Base-by-base conservation (phyloP, 1,140 invertebrate genomes). In the Oreohelix idahoensis region DNA sequence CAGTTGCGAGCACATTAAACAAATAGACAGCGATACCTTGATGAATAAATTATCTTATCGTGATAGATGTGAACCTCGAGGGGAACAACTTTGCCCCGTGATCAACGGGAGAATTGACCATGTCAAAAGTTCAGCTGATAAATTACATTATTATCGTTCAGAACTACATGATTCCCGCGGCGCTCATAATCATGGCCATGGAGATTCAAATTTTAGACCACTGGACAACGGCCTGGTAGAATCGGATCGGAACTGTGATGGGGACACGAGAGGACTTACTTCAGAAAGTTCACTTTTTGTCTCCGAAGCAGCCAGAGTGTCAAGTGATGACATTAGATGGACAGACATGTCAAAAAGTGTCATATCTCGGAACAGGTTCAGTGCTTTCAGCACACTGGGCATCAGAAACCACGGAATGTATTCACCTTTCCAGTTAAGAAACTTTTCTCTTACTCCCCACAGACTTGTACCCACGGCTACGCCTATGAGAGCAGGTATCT, bases 341-440 rank as follows among this genome's bases (percentile, higher is more conserved):
- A n/a, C 77, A 39, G 63, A 79, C 29, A 20, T 79, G 15, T 23
- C 38, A 4, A 79, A 79, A 39, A 39, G 0, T 66, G 13, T 39
- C 26, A 1, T 45, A 17, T 35, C 79, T 35, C 45, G 79, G 38
- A 66, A 80, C 42, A 80, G 69, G 36, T 5, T 71, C 11, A 71
- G 79, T 66, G 69, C 69, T 32, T 80, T 80, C 79, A 71, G 63
- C 79, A 51, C 63, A 23, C 69, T 80, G 26, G 79, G 79, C 23
- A 23, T 71, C 38, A 70, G 79, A 29, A 23, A n/a, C 26, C 79
- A 70, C 20, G 5, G 32, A 2, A 29, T 71, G 8, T 71, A 71
- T 42, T 42, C 63, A 23, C 79, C 79, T 1, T 71, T 49, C 23
- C 77, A 79, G 35, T 29, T 69, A 23, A 42, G 51, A 26, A 42